Conservation (phyloP, 2,888 invertebrate genomes). For the Xylota sylvarum region DNA sequence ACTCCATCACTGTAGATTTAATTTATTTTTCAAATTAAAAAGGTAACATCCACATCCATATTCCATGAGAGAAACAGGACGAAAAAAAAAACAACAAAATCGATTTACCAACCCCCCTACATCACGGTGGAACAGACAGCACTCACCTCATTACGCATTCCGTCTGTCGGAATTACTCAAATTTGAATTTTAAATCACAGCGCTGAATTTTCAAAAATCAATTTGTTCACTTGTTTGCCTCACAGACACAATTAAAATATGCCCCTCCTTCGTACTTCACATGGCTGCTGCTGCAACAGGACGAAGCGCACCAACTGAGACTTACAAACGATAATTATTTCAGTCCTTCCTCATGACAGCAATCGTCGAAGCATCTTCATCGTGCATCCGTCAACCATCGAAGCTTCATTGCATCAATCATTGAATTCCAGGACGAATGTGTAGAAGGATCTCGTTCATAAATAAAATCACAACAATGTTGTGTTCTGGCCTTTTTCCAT, state of each 20-base stretch:
- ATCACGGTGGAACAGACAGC: background rate
- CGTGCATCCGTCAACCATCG: conserved; percentile 36
- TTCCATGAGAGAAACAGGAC: background rate
- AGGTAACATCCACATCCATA: background rate
- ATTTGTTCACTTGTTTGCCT: conserved; percentile 13
- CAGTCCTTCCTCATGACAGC: background rate
- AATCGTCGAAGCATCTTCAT: conserved; percentile 9
- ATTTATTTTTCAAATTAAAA: background rate
- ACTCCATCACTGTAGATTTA: background rate
- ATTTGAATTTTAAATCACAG: conserved; percentile 24
- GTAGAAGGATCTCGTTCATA: conserved; percentile 30
- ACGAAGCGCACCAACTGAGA: background rate
- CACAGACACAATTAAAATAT: conserved; percentile 17
- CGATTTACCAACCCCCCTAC: background rate
- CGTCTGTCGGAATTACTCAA: conserved; percentile 2
- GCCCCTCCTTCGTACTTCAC: background rate
- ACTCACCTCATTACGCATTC: conserved; percentile 16
- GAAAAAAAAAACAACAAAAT: background rate
- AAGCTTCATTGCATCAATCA: conserved; percentile 55
- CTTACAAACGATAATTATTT: background rate
- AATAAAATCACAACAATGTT: conserved; percentile 39
- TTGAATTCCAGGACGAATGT: conserved; percentile 43
- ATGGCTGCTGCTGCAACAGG: background rate
- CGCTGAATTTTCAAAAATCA: conserved; percentile 8
- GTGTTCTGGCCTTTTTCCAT: background rate